phyloP scores from a whole-genome alignment of 2,113 vertebrate species.

The Tupaia chinensis region DNA sequence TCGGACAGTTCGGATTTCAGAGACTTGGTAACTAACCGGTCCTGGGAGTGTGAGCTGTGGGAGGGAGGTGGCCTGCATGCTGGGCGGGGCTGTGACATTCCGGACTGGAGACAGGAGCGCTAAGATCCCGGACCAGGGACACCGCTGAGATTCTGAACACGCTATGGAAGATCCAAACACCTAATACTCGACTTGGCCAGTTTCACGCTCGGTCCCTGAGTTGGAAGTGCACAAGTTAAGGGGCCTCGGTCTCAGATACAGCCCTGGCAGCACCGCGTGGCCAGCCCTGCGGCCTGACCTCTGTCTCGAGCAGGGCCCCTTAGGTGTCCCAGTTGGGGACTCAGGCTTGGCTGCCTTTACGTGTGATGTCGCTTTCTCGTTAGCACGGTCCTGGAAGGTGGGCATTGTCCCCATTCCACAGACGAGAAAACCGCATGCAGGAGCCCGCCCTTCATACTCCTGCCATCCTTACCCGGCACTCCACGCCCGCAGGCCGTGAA shows the following conservation, averaged over 20 bases:
- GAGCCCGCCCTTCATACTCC: not conserved
- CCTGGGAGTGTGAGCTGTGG: not conserved
- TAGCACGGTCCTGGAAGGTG: not conserved
- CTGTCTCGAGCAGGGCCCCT: not conserved
- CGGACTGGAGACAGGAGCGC: not conserved
- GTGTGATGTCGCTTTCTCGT: not conserved
- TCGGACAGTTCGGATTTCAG: constrained; percentile 98
- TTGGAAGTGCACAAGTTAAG: not conserved
- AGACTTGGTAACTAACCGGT: constrained; percentile 92
- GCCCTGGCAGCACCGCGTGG: too few relatives aligned
- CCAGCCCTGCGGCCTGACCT: not conserved
- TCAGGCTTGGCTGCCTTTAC: not conserved
- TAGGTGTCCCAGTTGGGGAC: accelerated
- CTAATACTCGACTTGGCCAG: not conserved
- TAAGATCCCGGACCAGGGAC: not conserved
- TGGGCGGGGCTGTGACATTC: too few relatives aligned
- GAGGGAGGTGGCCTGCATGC: accelerated
- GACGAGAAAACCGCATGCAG: not conserved
- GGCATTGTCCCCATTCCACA: not conserved
- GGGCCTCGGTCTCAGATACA: not conserved
- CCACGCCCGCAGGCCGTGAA: not conserved
- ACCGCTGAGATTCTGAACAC: not conserved
- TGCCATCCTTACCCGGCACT: not conserved
- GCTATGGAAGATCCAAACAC: not conserved
- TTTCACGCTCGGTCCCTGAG: not conserved